A percentile compares a stretch with the other conserved stretches of the same genome.
phyloP scores from a whole-genome alignment of 1,140 invertebrate genomes.

The Phthorimaea operculella region DNA sequence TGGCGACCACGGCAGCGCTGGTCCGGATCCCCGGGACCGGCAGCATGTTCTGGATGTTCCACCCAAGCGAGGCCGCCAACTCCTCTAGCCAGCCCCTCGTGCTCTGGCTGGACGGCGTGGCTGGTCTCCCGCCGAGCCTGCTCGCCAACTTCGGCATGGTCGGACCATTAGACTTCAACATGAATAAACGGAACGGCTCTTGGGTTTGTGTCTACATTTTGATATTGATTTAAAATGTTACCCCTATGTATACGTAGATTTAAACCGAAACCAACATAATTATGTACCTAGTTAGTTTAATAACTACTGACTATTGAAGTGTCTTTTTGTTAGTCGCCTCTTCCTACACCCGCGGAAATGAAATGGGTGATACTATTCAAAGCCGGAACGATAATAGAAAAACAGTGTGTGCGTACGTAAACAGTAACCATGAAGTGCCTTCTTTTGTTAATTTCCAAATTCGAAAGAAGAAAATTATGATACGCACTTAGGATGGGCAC shows the following conservation, averaged over 20 bases:
- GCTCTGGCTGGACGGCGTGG: slow-evolving; percentile 47
- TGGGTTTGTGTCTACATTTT: slow-evolving; percentile 39
- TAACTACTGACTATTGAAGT: too few relatives aligned
- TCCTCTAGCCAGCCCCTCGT: slow-evolving; percentile 29
- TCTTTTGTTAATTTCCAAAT: too few relatives aligned
- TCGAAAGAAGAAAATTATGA: too few relatives aligned
- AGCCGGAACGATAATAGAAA: too few relatives aligned
- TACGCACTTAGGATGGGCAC: too few relatives aligned
- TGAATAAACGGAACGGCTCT: slow-evolving; percentile 34
- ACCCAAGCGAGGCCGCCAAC: slow-evolving; percentile 19
- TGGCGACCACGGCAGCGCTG: slow-evolving; percentile 30
- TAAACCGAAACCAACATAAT: background rate
- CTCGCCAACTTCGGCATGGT: slow-evolving; percentile 51
- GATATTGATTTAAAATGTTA: too few relatives aligned
- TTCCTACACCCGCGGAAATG: too few relatives aligned
- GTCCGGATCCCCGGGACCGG: slow-evolving; percentile 32
- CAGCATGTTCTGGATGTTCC: slow-evolving; percentile 60
- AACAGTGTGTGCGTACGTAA: too few relatives aligned
- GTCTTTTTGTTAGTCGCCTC: too few relatives aligned
- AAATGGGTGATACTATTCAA: too few relatives aligned
- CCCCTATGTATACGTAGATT: too few relatives aligned
- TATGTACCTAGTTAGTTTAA: background rate
- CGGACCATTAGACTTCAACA: slow-evolving; percentile 42
- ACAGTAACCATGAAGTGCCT: too few relatives aligned
- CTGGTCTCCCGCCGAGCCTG: slow-evolving; percentile 38